Conservation (phyloP, 2,888 invertebrate species). For the Pseudococcus viburni region DNA sequence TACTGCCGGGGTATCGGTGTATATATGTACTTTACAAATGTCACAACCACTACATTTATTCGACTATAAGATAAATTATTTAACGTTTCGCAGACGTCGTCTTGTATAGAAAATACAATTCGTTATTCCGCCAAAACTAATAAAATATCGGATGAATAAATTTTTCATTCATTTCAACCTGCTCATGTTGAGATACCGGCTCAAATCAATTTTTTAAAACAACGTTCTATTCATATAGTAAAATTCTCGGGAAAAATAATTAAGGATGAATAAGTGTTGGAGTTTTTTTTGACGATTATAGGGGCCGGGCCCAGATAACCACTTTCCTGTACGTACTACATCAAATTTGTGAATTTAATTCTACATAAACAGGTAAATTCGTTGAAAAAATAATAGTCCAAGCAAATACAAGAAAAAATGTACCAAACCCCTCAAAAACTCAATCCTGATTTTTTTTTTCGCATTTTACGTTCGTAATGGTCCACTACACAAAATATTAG, state of each 20-base stretch:
- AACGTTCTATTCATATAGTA: not conserved
- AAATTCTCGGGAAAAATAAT: not conserved
- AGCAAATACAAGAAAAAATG: too few species aligned
- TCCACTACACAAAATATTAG: too few species aligned
- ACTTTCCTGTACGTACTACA: too few species aligned
- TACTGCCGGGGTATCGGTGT: not conserved
- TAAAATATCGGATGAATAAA: constrained; percentile 9
- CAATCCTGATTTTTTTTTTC: too few species aligned
- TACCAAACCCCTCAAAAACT: too few species aligned
- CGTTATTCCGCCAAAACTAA: constrained; percentile 7
- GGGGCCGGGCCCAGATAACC: too few species aligned
- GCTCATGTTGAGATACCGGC: not conserved
- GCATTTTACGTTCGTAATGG: too few species aligned
- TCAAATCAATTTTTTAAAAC: not conserved
- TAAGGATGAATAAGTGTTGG: too few species aligned
- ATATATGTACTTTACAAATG: not conserved
- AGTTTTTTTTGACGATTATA: too few species aligned
- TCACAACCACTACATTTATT: constrained; percentile 16
- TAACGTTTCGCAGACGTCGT: not conserved
- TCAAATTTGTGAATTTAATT: too few species aligned
- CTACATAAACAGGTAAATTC: too few species aligned
- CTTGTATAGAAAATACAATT: not conserved
- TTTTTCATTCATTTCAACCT: not conserved
- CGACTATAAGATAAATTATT: not conserved
- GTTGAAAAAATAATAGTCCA: too few species aligned